phyloP scores from a whole-genome alignment of 1,140 invertebrate species.

The Leguminivora glycinivorella region DNA sequence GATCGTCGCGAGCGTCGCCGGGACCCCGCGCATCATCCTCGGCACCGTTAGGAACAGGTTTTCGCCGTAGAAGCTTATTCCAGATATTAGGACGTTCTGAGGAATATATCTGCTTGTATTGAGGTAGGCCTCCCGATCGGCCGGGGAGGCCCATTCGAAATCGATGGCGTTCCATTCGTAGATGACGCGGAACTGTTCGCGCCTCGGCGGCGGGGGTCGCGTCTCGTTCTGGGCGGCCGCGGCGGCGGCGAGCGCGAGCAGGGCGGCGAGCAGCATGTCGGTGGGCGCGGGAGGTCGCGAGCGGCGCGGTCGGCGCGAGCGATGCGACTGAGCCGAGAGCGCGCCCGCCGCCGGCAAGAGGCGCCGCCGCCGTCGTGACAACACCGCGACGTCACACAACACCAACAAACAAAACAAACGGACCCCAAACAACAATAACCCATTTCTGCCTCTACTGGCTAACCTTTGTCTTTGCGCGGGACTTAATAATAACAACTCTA shows the following conservation, averaged over 20 bases:
- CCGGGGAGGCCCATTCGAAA: conserved; percentile 70
- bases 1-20: conserved; percentile 83
- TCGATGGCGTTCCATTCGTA: conserved; percentile 78
- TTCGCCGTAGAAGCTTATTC: conserved; percentile 82
- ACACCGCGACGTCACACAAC: conserved; percentile 38
- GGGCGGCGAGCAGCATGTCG: conserved; percentile 55
- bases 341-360: conserved; percentile 41
- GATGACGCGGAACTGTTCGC: conserved; percentile 76
- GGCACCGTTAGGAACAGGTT: conserved; percentile 83
- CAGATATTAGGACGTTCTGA: conserved; percentile 81
- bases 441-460: conserved; percentile 6
- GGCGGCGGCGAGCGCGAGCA: conserved; percentile 53
- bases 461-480: conserved; percentile 7
- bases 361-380: conserved; percentile 44
- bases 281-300: conserved; percentile 43
- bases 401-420: conserved; percentile 38
- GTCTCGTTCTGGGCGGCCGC: conserved; percentile 58
- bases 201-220: conserved; percentile 44
- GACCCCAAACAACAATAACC: conserved; percentile 31
- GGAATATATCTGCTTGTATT: conserved; percentile 79
- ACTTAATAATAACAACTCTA: too few relatives aligned
- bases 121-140: conserved; percentile 66
- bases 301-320: conserved; percentile 54
- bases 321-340: conserved; percentile 55
- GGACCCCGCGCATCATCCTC: conserved; percentile 82